These are phyloP conservation scores for Muscicapa striata DNA, from an alignment of 2,797 vertebrate genomes.

Conservation along the genomic window DNA sequence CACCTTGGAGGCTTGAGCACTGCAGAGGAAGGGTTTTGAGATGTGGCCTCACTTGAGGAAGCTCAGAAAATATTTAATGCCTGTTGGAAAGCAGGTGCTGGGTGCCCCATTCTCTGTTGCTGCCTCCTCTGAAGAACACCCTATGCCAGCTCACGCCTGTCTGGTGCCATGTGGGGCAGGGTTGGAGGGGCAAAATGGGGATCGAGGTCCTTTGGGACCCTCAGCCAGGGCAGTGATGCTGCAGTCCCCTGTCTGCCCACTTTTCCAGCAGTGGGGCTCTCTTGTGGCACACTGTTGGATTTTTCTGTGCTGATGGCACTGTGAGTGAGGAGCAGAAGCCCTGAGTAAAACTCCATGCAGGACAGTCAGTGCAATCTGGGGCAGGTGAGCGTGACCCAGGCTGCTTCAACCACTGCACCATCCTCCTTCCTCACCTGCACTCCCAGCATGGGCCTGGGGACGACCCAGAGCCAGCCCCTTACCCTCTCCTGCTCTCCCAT, in stretches of 20 bases:
- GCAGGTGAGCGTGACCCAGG: not conserved
- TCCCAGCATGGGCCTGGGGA: not conserved
- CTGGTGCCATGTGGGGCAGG: not conserved
- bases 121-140: not conserved
- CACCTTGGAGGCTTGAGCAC: not conserved
- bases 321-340: not conserved
- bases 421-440: not conserved
- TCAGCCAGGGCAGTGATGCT: not conserved
- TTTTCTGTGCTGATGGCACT: not conserved
- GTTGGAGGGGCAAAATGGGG: not conserved
- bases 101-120: fast-evolving
- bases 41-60: not conserved
- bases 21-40: not conserved
- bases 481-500: not conserved
- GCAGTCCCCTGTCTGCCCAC: fast-evolving
- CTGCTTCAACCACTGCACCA: not conserved
- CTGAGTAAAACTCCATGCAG: fast-evolving
- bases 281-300: fast-evolving
- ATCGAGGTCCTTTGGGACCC: not conserved
- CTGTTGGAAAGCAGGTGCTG: not conserved
- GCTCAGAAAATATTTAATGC: not conserved
- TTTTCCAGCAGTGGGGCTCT: not conserved
- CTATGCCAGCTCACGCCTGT: fast-evolving
- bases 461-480: not conserved
- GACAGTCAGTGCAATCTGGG: not conserved